Conservation (phyloP, 2,797 vertebrate genomes). For the Tokudaia tokunoshimensis region DNA sequence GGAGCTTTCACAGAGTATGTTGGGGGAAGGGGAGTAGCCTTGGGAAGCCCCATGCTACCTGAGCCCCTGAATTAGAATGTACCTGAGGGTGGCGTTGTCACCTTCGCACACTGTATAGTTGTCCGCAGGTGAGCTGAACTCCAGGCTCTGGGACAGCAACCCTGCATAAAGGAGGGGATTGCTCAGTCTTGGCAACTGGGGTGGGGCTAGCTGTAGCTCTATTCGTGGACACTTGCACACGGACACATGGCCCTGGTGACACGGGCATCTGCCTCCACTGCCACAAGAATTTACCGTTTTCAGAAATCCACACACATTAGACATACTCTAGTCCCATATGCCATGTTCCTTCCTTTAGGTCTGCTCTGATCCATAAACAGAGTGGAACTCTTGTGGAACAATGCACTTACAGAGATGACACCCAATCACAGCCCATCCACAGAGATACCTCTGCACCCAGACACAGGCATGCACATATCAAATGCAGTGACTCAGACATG, state of each 20-base stretch:
- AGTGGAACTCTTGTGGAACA: neutral
- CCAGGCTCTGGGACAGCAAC: slow-evolving; percentile 89
- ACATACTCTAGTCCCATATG: fast-evolving
- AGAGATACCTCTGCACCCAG: neutral
- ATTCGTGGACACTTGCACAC: neutral
- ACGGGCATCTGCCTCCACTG: too few relatives aligned
- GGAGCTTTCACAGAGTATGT: neutral
- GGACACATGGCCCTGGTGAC: fast-evolving
- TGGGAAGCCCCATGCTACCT: neutral
- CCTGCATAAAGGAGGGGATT: slow-evolving; percentile 81
- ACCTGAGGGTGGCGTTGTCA: slow-evolving; percentile 95
- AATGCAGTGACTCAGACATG: neutral
- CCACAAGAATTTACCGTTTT: fast-evolving
- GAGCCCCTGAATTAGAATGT: slow-evolving; percentile 57
- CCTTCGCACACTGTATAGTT: slow-evolving; percentile 96
- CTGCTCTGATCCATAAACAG: neutral
- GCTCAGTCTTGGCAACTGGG: neutral
- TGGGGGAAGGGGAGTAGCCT: neutral
- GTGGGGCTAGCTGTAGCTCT: neutral
- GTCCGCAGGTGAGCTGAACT: slow-evolving; percentile 93
- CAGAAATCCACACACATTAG: neutral
- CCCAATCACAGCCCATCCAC: fast-evolving
- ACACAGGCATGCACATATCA: neutral
- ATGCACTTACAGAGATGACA: neutral
- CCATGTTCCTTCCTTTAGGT: neutral